A percentile compares a stretch with the other conserved stretches of the same genome.
phyloP scores from a whole-genome alignment of 2,797 vertebrate species.

The Setipinna tenuifilis region DNA sequence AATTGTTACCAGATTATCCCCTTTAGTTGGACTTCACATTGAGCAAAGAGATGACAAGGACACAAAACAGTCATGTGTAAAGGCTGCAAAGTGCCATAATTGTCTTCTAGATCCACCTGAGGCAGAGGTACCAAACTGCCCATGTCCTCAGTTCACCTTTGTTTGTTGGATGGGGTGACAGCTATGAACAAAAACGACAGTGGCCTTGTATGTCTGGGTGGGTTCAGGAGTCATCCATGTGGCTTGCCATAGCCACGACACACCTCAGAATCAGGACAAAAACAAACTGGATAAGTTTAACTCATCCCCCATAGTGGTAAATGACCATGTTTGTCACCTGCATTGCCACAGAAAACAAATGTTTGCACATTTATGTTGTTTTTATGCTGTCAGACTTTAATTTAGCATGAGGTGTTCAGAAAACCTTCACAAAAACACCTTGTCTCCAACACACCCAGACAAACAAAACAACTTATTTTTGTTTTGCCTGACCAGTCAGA shows the following conservation, averaged over 20 bases:
- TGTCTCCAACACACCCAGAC: background rate
- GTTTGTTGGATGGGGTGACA: conserved; percentile 1
- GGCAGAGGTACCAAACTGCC: background rate
- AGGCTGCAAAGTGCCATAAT: conserved; percentile 61
- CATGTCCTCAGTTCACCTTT: conserved; percentile 52
- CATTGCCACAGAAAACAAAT: background rate
- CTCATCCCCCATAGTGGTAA: background rate
- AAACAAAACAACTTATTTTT: background rate
- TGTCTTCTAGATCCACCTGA: background rate
- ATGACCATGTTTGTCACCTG: background rate
- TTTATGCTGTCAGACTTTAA: background rate
- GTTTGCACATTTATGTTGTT: background rate
- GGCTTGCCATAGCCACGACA: background rate
- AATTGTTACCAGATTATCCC: background rate
- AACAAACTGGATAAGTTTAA: background rate
- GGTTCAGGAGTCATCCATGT: background rate
- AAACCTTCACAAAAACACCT: background rate
- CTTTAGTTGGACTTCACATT: conserved; percentile 64
- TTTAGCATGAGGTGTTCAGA: background rate
- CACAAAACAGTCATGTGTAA: conserved; percentile 47
- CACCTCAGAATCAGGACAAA: background rate
- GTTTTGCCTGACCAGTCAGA: background rate
- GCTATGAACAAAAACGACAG: background rate
- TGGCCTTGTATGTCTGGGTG: background rate
- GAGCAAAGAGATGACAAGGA: conserved; percentile 62